Percentiles rank a stretch among this genome's conserved stretches.
Evolutionary conservation across 1,140 invertebrate species (phyloP).

Genomic region (Drosophila parabipectinata): DNA sequence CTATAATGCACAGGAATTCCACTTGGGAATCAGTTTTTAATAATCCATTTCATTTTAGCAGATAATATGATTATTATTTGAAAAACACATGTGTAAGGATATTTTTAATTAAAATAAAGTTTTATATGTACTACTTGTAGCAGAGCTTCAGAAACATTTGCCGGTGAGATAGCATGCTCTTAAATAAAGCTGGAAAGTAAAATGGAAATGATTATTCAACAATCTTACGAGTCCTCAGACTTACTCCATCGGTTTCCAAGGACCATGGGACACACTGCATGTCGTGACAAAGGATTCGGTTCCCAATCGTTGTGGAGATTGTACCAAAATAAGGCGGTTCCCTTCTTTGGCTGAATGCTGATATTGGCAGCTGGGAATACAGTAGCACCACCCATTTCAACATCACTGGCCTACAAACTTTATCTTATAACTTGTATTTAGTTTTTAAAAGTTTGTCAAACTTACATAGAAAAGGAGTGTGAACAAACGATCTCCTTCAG

Average conservation of each 20-base stretch:
- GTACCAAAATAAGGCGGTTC: constrained; percentile 37
- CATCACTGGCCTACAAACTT: constrained; percentile 19
- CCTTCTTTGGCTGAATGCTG: constrained; percentile 32
- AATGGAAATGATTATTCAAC: neutral
- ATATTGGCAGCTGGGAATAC: constrained; percentile 30
- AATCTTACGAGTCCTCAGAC: neutral
- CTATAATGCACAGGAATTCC: neutral
- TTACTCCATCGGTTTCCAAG: constrained; percentile 40
- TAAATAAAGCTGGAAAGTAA: constrained; percentile 11
- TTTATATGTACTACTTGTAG: constrained; percentile 12
- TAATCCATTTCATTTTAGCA: neutral
- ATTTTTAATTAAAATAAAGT: neutral
- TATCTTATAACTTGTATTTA: neutral
- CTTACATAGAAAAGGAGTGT: constrained; percentile 46
- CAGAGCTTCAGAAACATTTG: constrained; percentile 33
- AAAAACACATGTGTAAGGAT: neutral
- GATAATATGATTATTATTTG: neutral
- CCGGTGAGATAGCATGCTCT: constrained; percentile 7
- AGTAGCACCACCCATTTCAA: constrained; percentile 32
- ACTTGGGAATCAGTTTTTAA: neutral
- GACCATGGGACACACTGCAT: constrained; percentile 38
- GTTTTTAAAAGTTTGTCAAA: neutral
- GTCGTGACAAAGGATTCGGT: constrained; percentile 24
- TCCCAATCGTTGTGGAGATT: constrained; percentile 44
- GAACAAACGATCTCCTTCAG: constrained; percentile 26